These are phyloP conservation scores for Bujurquina vittata DNA, from an alignment of 2,113 vertebrate genomes.

Conservation along the genomic window DNA sequence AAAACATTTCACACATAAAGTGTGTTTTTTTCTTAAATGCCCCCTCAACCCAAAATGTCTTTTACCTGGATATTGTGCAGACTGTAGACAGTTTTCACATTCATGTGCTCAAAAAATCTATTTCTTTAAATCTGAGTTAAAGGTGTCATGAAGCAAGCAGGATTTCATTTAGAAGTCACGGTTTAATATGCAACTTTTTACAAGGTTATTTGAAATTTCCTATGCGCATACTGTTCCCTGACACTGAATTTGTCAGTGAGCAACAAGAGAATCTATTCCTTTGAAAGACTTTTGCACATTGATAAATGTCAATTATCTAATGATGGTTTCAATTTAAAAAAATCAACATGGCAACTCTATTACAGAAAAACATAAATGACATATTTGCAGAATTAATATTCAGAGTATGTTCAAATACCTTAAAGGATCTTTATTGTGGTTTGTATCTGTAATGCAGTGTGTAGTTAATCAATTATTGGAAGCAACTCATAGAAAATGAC, in stretches of 20 bases:
- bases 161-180: not conserved
- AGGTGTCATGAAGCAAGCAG: not conserved
- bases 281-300: no score
- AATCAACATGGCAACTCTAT: no score
- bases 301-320: no score
- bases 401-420: not conserved
- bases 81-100: not conserved
- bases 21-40: not conserved
- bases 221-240: not conserved
- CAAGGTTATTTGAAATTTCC: not conserved
- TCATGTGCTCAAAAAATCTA: not conserved
- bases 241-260: not conserved
- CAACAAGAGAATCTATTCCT: not conserved
- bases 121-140: not conserved
- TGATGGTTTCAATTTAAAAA: no score
- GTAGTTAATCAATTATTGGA: not conserved
- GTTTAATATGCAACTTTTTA: constrained; percentile 1
- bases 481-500: not conserved
- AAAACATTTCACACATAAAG: not conserved
- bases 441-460: not conserved
- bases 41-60: not conserved
- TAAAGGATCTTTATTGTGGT: not conserved
- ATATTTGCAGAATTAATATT: no score
- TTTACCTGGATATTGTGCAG: not conserved
- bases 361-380: no score